Conservation (phyloP, 2,888 invertebrate genomes). For the Cloeon dipterum region DNA sequence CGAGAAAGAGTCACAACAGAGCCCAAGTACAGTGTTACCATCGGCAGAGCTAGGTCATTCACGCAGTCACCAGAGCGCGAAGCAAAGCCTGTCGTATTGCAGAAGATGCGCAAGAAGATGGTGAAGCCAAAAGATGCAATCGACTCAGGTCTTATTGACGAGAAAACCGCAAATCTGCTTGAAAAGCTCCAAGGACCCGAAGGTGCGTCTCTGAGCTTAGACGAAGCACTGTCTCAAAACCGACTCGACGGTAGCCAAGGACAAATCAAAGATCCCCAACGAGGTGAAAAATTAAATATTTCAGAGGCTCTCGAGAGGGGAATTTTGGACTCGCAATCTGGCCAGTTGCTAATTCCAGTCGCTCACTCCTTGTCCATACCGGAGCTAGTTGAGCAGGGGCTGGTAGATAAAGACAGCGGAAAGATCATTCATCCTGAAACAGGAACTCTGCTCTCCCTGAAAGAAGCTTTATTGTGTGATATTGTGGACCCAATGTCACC, state of each 20-base stretch:
- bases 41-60: constrained; percentile 31
- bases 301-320: constrained; percentile 66
- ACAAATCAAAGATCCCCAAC: constrained; percentile 58
- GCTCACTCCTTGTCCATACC: constrained; percentile 61
- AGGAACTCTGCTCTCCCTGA: constrained; percentile 49
- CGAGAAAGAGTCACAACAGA: constrained; percentile 30
- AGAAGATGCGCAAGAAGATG: constrained; percentile 55
- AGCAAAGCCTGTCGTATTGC: constrained; percentile 42
- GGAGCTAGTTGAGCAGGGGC: constrained; percentile 65
- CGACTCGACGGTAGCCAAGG: constrained; percentile 51
- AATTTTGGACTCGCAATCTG: constrained; percentile 46
- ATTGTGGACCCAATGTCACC: constrained; percentile 62
- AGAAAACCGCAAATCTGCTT: constrained; percentile 44
- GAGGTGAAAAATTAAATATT: constrained; percentile 56
- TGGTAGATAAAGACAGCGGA: constrained; percentile 45
- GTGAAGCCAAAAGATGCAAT: constrained; percentile 54
- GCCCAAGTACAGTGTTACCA: constrained; percentile 40
- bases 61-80: constrained; percentile 32
- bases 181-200: constrained; percentile 29
- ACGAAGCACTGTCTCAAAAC: constrained; percentile 46
- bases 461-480: constrained; percentile 71
- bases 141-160: constrained; percentile 54
- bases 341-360: constrained; percentile 53
- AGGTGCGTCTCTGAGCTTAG: constrained; percentile 40
- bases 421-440: constrained; percentile 75